Percentiles rank a stretch among this genome's conserved stretches.
Evolutionary conservation across 1,140 invertebrate species (phyloP).

Genomic region (Sarcophaga peregrina): DNA sequence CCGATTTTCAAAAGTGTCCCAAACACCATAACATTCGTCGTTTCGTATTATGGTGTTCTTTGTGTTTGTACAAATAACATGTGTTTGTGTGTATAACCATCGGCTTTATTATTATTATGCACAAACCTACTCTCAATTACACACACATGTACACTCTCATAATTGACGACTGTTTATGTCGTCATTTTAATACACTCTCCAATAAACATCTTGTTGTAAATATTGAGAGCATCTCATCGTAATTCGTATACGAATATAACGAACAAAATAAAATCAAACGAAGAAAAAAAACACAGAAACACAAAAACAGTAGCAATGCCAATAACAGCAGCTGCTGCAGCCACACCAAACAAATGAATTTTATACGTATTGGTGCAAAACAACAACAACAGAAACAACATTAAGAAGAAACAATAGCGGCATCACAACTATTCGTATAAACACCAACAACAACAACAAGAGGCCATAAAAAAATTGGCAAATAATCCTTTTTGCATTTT

Average conservation of each 20-base stretch:
- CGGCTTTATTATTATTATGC: neutral
- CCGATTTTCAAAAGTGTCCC: slow-evolving; percentile 11
- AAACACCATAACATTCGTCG: neutral
- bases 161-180: neutral
- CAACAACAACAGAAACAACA: neutral
- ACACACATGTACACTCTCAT: neutral
- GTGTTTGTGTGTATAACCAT: neutral
- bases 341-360: neutral
- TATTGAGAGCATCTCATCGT: slow-evolving; percentile 32
- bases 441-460: neutral
- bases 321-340: too few relatives aligned
- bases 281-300: neutral
- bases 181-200: slow-evolving; percentile 28
- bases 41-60: neutral
- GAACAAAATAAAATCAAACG: neutral
- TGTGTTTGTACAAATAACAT: neutral
- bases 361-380: slow-evolving; percentile 11
- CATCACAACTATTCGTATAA: neutral
- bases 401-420: neutral
- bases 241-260: neutral
- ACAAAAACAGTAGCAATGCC: neutral
- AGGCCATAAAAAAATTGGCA: neutral
- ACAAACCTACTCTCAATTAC: neutral
- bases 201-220: slow-evolving; percentile 40
- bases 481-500: slow-evolving; percentile 18